Evolutionary conservation across 2,113 vertebrate genomes (phyloP).

Genomic region (Pavo muticus): DNA sequence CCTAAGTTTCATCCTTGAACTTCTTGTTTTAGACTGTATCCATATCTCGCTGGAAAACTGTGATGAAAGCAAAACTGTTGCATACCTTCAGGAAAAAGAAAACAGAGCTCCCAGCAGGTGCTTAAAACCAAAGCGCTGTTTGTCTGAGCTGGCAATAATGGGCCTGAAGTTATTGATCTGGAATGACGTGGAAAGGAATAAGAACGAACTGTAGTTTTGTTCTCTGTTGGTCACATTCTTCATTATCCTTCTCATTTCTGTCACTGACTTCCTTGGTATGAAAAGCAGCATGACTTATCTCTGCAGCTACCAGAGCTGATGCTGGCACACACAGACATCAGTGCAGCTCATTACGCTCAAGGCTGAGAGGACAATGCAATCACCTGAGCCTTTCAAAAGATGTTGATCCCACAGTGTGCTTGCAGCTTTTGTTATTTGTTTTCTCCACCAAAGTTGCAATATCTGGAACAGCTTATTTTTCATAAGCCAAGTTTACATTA

Average conservation of each 20-base stretch:
- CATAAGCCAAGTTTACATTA: not conserved
- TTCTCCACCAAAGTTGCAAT: not conserved
- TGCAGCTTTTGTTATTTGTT: not conserved
- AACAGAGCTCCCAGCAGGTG: no score
- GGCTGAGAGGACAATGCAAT: not conserved
- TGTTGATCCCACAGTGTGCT: not conserved
- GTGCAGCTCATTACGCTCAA: not conserved
- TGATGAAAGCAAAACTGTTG: not conserved
- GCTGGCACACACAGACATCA: not conserved
- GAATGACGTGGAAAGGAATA: not conserved
- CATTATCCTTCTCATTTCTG: not conserved
- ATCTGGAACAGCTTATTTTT: not conserved
- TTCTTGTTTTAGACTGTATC: not conserved
- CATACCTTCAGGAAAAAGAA: not conserved
- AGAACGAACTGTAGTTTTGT: not conserved
- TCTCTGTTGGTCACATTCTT: not conserved
- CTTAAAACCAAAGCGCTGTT: not conserved
- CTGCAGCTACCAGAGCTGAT: not conserved
- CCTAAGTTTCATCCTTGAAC: not conserved
- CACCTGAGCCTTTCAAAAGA: not conserved
- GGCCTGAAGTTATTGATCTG: not conserved
- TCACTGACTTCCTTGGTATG: not conserved
- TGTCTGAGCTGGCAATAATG: not conserved
- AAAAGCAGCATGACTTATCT: not conserved
- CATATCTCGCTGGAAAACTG: not conserved